Percentiles rank a stretch among this genome's conserved stretches.
These are phyloP conservation scores for Aphaenogaster ashmeadi DNA, from an alignment of 1,140 invertebrate genomes.

Conservation along the genomic window DNA sequence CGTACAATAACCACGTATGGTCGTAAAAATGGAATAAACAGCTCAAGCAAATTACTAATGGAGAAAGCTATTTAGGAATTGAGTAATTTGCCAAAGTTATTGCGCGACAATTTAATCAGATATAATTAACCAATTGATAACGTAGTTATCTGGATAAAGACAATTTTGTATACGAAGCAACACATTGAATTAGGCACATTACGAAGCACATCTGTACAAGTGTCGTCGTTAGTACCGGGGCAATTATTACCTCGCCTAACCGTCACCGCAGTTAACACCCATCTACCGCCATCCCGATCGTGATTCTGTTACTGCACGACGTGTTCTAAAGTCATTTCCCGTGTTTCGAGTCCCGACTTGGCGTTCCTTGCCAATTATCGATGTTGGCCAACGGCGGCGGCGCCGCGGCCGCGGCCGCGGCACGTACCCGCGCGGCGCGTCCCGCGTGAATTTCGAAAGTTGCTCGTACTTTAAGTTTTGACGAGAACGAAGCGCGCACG, in stretches of 20 bases:
- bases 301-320: constrained; percentile 7
- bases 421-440: constrained; percentile 45
- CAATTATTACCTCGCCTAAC: constrained; percentile 51
- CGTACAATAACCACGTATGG: background rate
- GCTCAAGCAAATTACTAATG: background rate
- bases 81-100: constrained; percentile 11
- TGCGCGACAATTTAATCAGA: constrained; percentile 6
- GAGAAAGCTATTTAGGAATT: background rate
- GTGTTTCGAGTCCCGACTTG: background rate
- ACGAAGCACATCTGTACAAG: constrained; percentile 24
- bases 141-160: background rate
- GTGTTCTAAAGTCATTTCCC: constrained; percentile 44
- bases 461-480: constrained; percentile 79
- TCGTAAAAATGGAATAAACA: background rate
- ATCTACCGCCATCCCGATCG: constrained; percentile 23
- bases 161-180: background rate
- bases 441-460: constrained; percentile 77
- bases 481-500: constrained; percentile 76
- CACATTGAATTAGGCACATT: constrained; percentile 33
- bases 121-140: background rate
- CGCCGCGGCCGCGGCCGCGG: background rate
- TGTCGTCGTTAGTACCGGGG: constrained; percentile 35
- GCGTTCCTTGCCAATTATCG: constrained; percentile 75
- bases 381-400: constrained; percentile 38
- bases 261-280: constrained; percentile 3